Evolutionary conservation across 2,113 vertebrate species (phyloP), one percentile per base, ranked within the genome.

Genomic region (Pedetes capensis): DNA sequence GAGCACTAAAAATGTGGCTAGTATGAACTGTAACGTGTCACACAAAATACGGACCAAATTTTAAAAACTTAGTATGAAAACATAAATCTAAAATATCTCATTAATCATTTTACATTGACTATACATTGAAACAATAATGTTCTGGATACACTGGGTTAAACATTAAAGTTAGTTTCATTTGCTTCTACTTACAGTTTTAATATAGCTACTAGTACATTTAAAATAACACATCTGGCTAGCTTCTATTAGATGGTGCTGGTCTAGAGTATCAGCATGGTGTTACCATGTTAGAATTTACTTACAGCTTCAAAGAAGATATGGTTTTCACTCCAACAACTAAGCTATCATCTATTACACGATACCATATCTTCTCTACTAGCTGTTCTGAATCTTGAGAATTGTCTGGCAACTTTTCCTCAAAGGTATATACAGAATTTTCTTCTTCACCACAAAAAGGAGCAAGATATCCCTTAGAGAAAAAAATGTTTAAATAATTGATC

Each of bases 251-350:
- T 34, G 79, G 44, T n/a, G 10, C 57, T 80, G 3, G 42, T 88
- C 53, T 34, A 47, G 27, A 95, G 27, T 14, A 86, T 92, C 23
- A 78, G 47, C 22, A 74, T 55, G 68, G 53, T 5, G 47, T 44
- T 57, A 82, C 29, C 59, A 92, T 34, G 42, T 72, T 61, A 93
- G n/a, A 93, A 61, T 91, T 76, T 55, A 98, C 98, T 99, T 99
- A 99, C 99, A 89, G 57, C 49, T 96, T 87, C 95, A 95, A 95
- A 86, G 98, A 98, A 71, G 98, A 97, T 37, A 94, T 97, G 82
- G 99, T 94, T 55, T 98, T 97, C 94, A 99, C 98, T 95, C 99
- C 99, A 95, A 99, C 98, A 75, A 99, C 97, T 98, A 99, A 97
- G 94, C 34, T 98, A 94, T 99, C 98, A 86, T 97, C 98, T 34